Percentiles rank a stretch among this genome's conserved stretches.
Evolutionary conservation across 2,113 vertebrate genomes (phyloP).

Genomic region (rat (Rattus norvegicus)): DNA sequence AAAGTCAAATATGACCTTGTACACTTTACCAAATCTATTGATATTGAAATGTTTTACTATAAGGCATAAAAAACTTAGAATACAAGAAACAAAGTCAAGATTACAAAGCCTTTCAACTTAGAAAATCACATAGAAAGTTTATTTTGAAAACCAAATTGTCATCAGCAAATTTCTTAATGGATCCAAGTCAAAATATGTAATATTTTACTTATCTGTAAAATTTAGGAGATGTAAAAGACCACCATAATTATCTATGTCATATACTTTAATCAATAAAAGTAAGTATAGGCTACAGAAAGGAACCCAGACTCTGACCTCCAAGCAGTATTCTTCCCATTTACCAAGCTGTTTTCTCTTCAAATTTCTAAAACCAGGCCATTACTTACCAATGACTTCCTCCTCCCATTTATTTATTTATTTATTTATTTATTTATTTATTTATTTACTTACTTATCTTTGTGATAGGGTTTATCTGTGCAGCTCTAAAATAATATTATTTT

Average conservation of each 20-base stretch:
- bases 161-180: conserved; percentile 21
- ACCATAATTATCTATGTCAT: not conserved
- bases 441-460: not conserved
- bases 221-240: not conserved
- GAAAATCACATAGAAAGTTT: conserved; percentile 6
- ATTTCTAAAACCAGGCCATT: not conserved
- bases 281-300: not conserved
- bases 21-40: conserved; percentile 37
- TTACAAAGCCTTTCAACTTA: conserved; percentile 49
- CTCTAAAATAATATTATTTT: not conserved
- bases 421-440: not conserved
- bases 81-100: not conserved
- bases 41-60: not conserved
- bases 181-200: not conserved
- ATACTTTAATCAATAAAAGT: conserved; percentile 15
- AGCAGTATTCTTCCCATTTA: not conserved
- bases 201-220: not conserved
- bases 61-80: conserved; percentile 12
- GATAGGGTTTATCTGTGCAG: not conserved
- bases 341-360: not conserved
- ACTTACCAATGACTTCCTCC: not conserved
- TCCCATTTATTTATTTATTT: not conserved
- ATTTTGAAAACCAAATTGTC: conserved; percentile 33
- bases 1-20: conserved; percentile 1
- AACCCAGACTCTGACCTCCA: not conserved